Percentiles rank a stretch among this genome's conserved stretches.
Conservation (phyloP, 2,888 invertebrate species). For the Ceramica pisi region DNA sequence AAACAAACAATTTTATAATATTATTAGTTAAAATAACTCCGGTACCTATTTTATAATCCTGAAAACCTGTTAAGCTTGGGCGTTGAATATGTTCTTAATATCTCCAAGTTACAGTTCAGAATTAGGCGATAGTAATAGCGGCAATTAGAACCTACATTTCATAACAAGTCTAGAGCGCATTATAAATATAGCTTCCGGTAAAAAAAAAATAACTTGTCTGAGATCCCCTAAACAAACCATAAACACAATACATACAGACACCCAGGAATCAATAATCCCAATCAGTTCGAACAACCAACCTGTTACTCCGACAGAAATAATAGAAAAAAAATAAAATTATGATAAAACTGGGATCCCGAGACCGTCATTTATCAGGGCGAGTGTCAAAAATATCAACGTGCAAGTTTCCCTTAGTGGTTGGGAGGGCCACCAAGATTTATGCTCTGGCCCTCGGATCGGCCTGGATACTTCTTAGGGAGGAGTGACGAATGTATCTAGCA, state of each 20-base stretch:
- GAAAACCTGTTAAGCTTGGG: no score
- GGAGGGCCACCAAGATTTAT: constrained; percentile 68
- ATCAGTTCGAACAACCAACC: constrained; percentile 61
- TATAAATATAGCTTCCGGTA: no score
- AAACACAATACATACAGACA: constrained; percentile 7
- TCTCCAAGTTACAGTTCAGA: no score
- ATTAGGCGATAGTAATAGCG: no score
- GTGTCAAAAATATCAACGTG: constrained; percentile 73
- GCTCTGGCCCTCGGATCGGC: constrained; percentile 51
- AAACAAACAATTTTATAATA: no score
- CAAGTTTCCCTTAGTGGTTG: constrained; percentile 65
- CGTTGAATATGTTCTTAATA: no score
- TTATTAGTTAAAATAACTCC: no score
- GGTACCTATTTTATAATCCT: no score
- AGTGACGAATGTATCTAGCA: constrained; percentile 67
- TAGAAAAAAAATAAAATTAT: constrained; percentile 65
- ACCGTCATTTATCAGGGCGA: constrained; percentile 64
- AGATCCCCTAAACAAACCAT: background rate
- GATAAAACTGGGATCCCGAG: constrained; percentile 59
- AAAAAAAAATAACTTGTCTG: constrained; percentile 1
- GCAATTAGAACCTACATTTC: no score
- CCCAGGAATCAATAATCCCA: constrained; percentile 46
- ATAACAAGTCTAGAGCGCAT: no score
- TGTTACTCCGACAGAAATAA: constrained; percentile 60
- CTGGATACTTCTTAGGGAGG: constrained; percentile 63